Conservation (phyloP, 2,113 vertebrate species). For the Daubentonia madagascariensis region DNA sequence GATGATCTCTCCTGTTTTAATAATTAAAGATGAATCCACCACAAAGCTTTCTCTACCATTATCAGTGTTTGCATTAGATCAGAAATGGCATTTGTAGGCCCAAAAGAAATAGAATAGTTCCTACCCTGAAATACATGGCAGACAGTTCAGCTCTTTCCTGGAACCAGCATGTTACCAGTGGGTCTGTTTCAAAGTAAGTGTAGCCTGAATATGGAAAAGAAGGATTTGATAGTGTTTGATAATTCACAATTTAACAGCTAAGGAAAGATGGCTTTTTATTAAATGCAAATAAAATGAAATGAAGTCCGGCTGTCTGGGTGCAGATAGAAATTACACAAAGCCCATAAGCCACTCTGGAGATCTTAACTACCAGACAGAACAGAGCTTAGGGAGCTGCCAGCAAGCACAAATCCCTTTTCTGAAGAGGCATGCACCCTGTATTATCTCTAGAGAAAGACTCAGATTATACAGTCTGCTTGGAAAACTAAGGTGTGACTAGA, state of each 20-base stretch:
- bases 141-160: conserved; percentile 70
- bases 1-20: conserved; percentile 84
- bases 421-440: conserved; percentile 58
- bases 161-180: conserved; percentile 68
- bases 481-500: conserved; percentile 50
- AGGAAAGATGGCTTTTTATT: conserved; percentile 84
- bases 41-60: conserved; percentile 76
- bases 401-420: conserved; percentile 69
- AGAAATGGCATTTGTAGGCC: conserved; percentile 80
- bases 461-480: conserved; percentile 53
- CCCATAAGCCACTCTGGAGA: conserved; percentile 77
- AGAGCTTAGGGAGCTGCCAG: conserved; percentile 67
- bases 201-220: conserved; percentile 65
- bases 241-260: conserved; percentile 81
- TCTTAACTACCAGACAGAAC: conserved; percentile 75
- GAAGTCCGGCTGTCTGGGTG: conserved; percentile 79
- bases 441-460: conserved; percentile 61
- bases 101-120: conserved; percentile 80
- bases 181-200: conserved; percentile 66
- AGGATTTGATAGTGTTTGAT: conserved; percentile 82
- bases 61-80: conserved; percentile 79
- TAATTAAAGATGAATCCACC: conserved; percentile 85
- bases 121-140: conserved; percentile 65
- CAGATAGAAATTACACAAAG: conserved; percentile 83
- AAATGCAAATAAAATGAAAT: conserved; percentile 83